phyloP scores from a whole-genome alignment of 2,113 vertebrate genomes.

The Onychorhynchus coronatus region DNA sequence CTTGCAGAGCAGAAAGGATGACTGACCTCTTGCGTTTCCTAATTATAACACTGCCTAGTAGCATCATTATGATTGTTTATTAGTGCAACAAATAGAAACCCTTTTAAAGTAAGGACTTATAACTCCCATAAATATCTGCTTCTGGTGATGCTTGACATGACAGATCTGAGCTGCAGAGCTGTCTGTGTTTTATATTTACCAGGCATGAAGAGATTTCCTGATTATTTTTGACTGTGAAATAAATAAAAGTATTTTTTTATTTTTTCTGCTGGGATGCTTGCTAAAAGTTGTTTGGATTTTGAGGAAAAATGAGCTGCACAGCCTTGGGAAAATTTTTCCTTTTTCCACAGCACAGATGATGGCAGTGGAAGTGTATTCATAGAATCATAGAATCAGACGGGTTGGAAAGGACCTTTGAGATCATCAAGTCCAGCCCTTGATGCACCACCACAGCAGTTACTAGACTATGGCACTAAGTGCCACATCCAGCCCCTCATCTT shows the following conservation, averaged over 20 bases:
- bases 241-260: neutral
- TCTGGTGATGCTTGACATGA: neutral
- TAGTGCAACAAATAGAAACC: neutral
- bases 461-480: no score
- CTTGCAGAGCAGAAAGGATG: neutral
- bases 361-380: neutral
- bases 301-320: neutral
- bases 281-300: neutral
- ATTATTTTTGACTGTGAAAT: neutral
- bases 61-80: neutral
- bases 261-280: neutral
- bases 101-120: neutral
- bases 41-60: conserved; percentile 4
- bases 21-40: conserved; percentile 37
- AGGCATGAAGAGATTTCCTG: neutral
- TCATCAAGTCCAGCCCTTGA: no score
- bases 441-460: no score
- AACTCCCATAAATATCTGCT: neutral
- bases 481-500: no score
- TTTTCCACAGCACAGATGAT: neutral
- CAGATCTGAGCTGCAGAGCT: neutral
- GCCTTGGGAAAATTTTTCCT: neutral
- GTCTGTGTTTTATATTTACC: neutral
- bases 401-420: no score
- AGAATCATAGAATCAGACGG: no score